Base-by-base conservation (phyloP, 1,140 invertebrate genomes). In the Venturia canescens region DNA sequence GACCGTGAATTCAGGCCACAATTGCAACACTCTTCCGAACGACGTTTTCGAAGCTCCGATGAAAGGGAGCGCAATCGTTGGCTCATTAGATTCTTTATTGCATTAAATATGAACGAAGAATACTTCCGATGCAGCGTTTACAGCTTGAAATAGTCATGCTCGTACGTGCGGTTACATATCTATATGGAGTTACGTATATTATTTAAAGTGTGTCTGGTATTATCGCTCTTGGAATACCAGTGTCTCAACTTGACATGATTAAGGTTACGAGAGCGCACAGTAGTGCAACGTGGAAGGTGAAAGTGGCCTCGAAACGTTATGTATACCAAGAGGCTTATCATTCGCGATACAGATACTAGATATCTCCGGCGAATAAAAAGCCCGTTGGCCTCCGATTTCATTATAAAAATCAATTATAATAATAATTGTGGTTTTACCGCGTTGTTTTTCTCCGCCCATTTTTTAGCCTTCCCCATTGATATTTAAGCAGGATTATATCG, bases 191-290 rank as follows among this genome's bases (percentile, higher is more conserved):
- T 76, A 76, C 74, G 53, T 38, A 23, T 21, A 57, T 18, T 15
- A 9, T 29, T 3, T 66, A 27, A 29, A 66, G 9, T 16, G 63
- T 29, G 63, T 29, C 70, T 29, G 4, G 72, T 75, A 75, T 75
- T 75, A 76, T 76, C 74, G 74, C 74, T 60, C 74, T 60, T 76
- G 74, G 53, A 60, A 76, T 76, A 76, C 50, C 53, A 76, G 50
- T 76, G 74, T 76, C 74, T 60, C 74, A 63, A 76, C 53, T 76
- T 76, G 74, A 53, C 74, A 38, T 76, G 74, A 76, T 76, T 76
- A 63, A 76, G 74, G 74, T 76, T 63, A 76, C 53, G 71, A 72
- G 70, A 34, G 53, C 23, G 26, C 23, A 69, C 66, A 27, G 66
- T 69, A 76, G 74, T 76, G 53, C 53, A 48, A 63, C 53, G 38